Evolutionary conservation across 2,888 invertebrate species (phyloP).

Genomic region (Napeogenes sylphis): DNA sequence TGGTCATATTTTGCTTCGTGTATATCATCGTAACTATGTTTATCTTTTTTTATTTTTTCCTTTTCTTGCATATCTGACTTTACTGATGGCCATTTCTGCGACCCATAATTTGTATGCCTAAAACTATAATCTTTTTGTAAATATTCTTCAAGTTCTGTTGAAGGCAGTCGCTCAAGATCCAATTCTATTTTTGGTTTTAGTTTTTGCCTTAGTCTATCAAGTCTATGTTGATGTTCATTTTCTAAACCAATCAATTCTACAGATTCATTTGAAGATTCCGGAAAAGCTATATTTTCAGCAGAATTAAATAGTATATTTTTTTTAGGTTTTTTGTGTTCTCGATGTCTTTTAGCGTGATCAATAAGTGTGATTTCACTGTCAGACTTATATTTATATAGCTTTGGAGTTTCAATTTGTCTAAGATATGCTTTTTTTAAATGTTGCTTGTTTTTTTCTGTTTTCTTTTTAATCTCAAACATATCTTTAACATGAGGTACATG

Average conservation of each 20-base stretch:
- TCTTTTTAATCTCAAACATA: conserved; percentile 3
- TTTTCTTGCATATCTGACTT: background rate
- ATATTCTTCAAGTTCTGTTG: background rate
- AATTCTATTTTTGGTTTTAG: background rate
- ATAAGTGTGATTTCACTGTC: conserved; percentile 11
- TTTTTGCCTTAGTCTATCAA: background rate
- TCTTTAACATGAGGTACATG: conserved; percentile 15
- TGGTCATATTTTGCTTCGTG: background rate
- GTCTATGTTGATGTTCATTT: background rate
- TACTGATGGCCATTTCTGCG: background rate
- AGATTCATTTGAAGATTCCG: background rate
- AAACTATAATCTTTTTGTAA: no score
- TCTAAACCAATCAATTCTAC: background rate
- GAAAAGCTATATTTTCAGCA: background rate
- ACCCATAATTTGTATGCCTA: no score
- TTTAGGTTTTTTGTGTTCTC: background rate
- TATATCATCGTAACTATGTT: background rate
- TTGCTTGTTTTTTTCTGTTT: conserved; percentile 9
- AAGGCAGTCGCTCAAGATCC: background rate
- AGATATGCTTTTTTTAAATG: conserved; percentile 17
- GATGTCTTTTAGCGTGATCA: background rate
- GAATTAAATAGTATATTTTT: conserved; percentile 1
- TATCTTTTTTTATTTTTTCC: background rate
- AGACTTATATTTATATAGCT: conserved; percentile 5
- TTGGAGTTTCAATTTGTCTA: background rate